Evolutionary conservation across 2,113 vertebrate genomes (phyloP), one percentile per base, ranked within the genome.

Genomic region (Sceloporus tristichus): DNA sequence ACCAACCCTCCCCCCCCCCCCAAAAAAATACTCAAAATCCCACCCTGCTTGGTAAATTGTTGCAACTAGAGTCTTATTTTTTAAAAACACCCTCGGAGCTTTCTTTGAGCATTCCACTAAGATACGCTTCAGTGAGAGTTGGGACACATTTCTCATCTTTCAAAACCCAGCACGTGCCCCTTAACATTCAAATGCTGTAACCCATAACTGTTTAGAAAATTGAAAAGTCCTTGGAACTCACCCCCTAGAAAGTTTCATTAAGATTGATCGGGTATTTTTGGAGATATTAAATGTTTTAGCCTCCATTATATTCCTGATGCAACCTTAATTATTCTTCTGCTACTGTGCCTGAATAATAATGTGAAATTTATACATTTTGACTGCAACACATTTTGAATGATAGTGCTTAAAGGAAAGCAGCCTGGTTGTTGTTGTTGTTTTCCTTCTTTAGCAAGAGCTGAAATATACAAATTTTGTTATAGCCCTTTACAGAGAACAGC

Each of bases 241-340:
- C 87, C 87, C 87, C 87, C 87, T 88, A 88, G 87, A 88, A 88
- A 84, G 87, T 88, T 88, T 88, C 81, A 88, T 88, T 88, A 88
- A 88, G 87, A 88, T 88, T 88, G 87, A 88, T 88, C 73, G 62
- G 78, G 87, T 78, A 78, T 70, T 88, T 88, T 88, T 88, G 16
- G 40, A 88, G 81, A 88, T 88, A 88, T 88, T 88, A 88, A 88
- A 84, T 88, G 87, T 88, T 88, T 88, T 88, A 88, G 87, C 87
- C 81, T 74, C 74, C 82, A 84, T 88, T 88, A 88, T 88, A 88
- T 78, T 88, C 87, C 65, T 88, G 87, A 78, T 88, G 87, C 87
- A 88, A 88, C 87, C 87, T 88, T 88, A 88, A 88, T 88, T 88
- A 88, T 84, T 88, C 87, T 88, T 74, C 81, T 13, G 65, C 73